Evolutionary conservation across 2,797 vertebrate species (phyloP).

Genomic region (Mormyrus proboscirostris): DNA sequence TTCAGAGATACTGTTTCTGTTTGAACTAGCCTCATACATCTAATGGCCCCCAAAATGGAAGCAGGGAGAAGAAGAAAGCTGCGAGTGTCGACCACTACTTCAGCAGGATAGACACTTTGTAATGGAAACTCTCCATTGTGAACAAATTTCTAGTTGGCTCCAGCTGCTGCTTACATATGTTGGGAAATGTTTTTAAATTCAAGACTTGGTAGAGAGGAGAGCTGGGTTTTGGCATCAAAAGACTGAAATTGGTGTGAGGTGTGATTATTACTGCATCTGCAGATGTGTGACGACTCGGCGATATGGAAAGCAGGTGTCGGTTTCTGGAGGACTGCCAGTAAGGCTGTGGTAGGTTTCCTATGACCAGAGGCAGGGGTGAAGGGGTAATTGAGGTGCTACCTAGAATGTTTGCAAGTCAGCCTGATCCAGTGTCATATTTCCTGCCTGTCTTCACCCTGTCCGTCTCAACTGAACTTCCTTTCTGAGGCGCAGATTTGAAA

Average conservation of each 20-base stretch:
- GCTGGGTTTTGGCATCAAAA: slow-evolving; percentile 56
- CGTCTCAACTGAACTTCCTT: slow-evolving; percentile 39
- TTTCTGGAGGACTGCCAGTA: slow-evolving; percentile 46
- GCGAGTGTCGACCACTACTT: slow-evolving; percentile 19
- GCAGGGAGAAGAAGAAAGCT: not conserved
- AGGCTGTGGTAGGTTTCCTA: slow-evolving; percentile 39
- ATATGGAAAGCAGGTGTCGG: slow-evolving; percentile 56
- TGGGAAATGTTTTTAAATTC: slow-evolving; percentile 48
- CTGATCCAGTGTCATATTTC: slow-evolving; percentile 49
- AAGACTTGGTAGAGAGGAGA: slow-evolving; percentile 43
- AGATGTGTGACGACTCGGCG: slow-evolving; percentile 31
- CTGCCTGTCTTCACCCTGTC: slow-evolving; percentile 20
- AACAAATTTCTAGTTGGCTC: slow-evolving; percentile 45
- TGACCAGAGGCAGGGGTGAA: slow-evolving; percentile 31
- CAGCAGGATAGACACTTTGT: slow-evolving; percentile 45
- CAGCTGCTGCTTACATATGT: slow-evolving; percentile 65
- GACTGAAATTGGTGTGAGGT: slow-evolving; percentile 30
- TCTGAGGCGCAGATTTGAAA: slow-evolving; percentile 15
- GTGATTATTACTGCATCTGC: slow-evolving; percentile 43
- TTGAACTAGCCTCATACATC: slow-evolving; percentile 50
- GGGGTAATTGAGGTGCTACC: slow-evolving; percentile 33
- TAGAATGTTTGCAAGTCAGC: slow-evolving; percentile 39
- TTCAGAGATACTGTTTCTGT: slow-evolving; percentile 45
- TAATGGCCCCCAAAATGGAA: slow-evolving; percentile 47
- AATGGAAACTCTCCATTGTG: slow-evolving; percentile 54